phyloP scores from a whole-genome alignment of 2,797 vertebrate species.

The Leptodactylus fallax region DNA sequence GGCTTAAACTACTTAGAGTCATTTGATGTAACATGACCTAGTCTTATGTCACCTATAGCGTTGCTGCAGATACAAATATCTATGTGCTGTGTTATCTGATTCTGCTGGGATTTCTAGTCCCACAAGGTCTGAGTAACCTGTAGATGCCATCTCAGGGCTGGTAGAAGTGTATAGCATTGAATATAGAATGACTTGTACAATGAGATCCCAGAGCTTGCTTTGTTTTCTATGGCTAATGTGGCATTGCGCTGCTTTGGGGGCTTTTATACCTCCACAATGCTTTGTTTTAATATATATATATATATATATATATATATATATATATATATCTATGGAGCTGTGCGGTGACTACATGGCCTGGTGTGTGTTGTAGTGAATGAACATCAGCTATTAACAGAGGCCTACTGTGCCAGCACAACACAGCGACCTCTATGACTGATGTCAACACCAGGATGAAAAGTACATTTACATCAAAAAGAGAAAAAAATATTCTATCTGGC shows the following conservation, averaged over 20 bases:
- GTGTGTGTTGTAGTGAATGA: background rate
- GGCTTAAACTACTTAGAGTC: too few species aligned
- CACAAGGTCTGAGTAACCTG: background rate
- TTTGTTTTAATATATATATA: too few species aligned
- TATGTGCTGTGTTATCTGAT: background rate
- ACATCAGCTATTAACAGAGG: too few species aligned
- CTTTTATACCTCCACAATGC: too few species aligned
- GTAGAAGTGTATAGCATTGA: too few species aligned
- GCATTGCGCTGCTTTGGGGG: background rate
- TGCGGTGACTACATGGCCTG: background rate
- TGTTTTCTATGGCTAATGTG: background rate
- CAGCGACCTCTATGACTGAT: constrained; percentile 21
- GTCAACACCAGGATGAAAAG: constrained; percentile 29
- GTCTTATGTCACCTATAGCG: background rate
- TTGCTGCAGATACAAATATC: background rate
- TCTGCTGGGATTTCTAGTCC: background rate
- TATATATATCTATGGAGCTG: constrained; percentile 16
- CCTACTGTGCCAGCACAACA: constrained; percentile 1
- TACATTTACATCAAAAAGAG: constrained; percentile 29
- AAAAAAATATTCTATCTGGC: constrained; percentile 1
- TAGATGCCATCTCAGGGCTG: too few species aligned
- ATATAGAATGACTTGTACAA: background rate
- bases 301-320: too few species aligned
- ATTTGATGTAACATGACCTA: too few species aligned
- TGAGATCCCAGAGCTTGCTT: background rate